Conservation (phyloP, 2,888 invertebrate genomes). For the Diaphora mendica region DNA sequence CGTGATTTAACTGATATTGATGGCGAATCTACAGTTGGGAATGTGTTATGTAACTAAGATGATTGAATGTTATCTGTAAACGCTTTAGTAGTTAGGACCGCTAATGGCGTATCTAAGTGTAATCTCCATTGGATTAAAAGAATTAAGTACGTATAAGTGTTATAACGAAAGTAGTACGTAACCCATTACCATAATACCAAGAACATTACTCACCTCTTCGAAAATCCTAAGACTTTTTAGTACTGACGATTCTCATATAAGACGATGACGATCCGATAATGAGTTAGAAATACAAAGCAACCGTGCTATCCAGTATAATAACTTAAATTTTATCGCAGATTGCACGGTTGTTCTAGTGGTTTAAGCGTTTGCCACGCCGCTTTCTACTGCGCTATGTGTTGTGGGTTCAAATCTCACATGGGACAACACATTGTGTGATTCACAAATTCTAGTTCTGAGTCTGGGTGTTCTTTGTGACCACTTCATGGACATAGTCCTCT, state of each 20-base stretch:
- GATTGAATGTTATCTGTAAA: constrained; percentile 22
- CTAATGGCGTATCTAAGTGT: not conserved
- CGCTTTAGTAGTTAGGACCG: not conserved
- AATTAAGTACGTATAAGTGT: not conserved
- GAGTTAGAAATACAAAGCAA: not conserved
- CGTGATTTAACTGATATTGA: constrained; percentile 54
- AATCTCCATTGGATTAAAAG: not conserved
- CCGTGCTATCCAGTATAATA: too few relatives aligned
- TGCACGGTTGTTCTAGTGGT: too few relatives aligned
- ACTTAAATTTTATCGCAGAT: too few relatives aligned
- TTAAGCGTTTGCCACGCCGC: too few relatives aligned
- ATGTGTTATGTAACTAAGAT: constrained; percentile 28
- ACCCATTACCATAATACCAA: too few relatives aligned
- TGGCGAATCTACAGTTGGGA: constrained; percentile 21
- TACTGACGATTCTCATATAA: not conserved
- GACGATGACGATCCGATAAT: not conserved
- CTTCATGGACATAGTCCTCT: too few relatives aligned
- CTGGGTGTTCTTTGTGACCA: too few relatives aligned
- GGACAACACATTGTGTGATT: too few relatives aligned
- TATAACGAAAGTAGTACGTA: too few relatives aligned
- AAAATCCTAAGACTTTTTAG: not conserved
- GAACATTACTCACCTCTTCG: not conserved
- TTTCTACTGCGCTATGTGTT: too few relatives aligned
- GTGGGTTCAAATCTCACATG: too few relatives aligned
- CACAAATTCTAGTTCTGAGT: too few relatives aligned